These are phyloP conservation scores for Coenobita brevimanus DNA, from an alignment of 1,140 invertebrate species.

Conservation along the genomic window DNA sequence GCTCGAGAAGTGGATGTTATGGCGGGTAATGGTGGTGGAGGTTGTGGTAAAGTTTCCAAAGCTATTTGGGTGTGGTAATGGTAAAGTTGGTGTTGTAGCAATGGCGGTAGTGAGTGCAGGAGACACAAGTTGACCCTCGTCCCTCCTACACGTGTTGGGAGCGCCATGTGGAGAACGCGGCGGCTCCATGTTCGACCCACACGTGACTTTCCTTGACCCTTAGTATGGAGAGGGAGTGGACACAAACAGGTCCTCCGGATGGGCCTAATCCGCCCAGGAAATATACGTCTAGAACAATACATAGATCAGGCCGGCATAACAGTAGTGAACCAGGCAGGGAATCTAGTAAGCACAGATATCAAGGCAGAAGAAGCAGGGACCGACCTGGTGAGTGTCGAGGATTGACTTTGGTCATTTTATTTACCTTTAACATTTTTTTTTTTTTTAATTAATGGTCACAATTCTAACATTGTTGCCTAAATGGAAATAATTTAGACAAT, in stretches of 20 bases:
- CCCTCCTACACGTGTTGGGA: no score
- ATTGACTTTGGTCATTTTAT: no score
- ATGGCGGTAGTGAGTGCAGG: no score
- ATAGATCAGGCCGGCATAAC: conserved; percentile 9
- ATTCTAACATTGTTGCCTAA: no score
- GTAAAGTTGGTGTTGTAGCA: no score
- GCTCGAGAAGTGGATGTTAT: no score
- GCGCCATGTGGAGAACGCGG: conserved; percentile 38
- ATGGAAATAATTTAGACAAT: no score
- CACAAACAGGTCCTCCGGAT: not conserved
- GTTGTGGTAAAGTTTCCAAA: no score
- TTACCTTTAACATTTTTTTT: not conserved
- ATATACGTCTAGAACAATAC: conserved; percentile 18
- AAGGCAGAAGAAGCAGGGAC: conserved; percentile 38
- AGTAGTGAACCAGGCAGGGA: not conserved
- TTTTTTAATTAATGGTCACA: no score
- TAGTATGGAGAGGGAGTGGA: conserved; percentile 20
- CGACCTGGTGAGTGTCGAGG: conserved; percentile 44
- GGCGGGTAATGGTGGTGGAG: no score
- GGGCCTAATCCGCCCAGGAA: conserved; percentile 11
- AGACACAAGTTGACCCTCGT: no score
- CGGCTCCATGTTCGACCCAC: not conserved
- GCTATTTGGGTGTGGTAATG: no score
- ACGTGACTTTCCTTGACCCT: conserved; percentile 21
- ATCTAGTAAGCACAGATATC: conserved; percentile 32